Evolutionary conservation across 23 tunicate genomes (phyloP).

Genomic region (Diplosoma virens): DNA sequence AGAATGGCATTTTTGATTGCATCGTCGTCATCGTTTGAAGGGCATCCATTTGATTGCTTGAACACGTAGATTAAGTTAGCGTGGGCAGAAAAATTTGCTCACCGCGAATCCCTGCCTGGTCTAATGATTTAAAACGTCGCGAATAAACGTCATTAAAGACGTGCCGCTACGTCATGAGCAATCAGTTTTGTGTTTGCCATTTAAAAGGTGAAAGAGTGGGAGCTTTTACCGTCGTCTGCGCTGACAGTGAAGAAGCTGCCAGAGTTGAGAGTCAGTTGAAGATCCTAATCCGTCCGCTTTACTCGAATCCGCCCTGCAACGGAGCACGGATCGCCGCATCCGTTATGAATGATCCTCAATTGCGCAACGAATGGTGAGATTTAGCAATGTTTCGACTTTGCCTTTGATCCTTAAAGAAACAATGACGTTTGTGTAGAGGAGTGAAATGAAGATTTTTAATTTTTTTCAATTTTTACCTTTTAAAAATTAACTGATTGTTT

Average conservation of each 20-base stretch:
- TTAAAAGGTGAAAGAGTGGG: constrained; percentile 94
- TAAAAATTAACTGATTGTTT: background rate
- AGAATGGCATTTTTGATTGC: too few relatives aligned
- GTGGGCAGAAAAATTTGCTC: too few relatives aligned
- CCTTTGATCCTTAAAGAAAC: too few relatives aligned
- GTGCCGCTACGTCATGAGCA: too few relatives aligned
- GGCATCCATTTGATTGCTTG: too few relatives aligned
- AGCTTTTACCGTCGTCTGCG: constrained; percentile 87
- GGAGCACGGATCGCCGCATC: constrained; percentile 94
- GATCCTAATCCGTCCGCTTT: constrained; percentile 91
- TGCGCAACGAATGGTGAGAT: constrained; percentile 59
- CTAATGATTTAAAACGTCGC: too few relatives aligned
- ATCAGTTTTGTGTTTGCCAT: too few relatives aligned
- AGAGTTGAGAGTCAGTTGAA: constrained; percentile 95
- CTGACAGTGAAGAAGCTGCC: constrained; percentile 82
- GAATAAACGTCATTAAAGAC: too few relatives aligned
- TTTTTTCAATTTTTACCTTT: background rate
- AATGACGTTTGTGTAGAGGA: too few relatives aligned
- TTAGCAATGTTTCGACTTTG: background rate
- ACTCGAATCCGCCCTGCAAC: constrained; percentile 94
- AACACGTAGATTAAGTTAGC: too few relatives aligned
- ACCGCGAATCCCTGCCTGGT: too few relatives aligned
- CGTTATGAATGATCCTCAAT: constrained; percentile 51
- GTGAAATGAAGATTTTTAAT: background rate
- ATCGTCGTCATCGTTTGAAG: too few relatives aligned